Evolutionary conservation across 2,113 vertebrate genomes (phyloP), one percentile per base, ranked within the genome.

Genomic region (Nyctereutes procyonoides): DNA sequence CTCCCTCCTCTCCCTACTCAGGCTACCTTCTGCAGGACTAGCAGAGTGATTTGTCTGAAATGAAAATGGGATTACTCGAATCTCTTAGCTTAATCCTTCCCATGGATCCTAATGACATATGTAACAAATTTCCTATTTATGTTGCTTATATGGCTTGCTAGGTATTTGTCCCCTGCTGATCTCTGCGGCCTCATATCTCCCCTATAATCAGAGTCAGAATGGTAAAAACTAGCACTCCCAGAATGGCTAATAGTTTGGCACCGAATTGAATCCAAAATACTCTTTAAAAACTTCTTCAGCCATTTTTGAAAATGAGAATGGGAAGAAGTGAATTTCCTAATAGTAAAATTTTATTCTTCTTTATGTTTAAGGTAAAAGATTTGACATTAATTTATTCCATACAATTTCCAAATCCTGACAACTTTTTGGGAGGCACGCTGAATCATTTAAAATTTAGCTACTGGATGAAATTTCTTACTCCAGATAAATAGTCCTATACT

Each of bases 381-480:
- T 86, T 88, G 74, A 69, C 38, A 89, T 89, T 89, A 90, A 80
- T 88, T 93, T 96, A 92, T 95, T 95, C 26, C 73, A 85, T 65
- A 65, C 9, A 84, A 56, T 97, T 95, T 84, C 32, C 24, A 93
- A 90, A 88, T 94, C 58, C 56, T 95, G 43, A 92, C 56, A 76
- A 84, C 17, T 87, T 83, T 15, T 81, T 76, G 43, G 22, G 58
- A 90, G 73, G 17, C 20, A 88, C 3, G 79, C 35, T 65, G 43
- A 96, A 56, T 13, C 35, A 92, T 17, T 97, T 95, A 97, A 92
- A 90, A 93, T 80, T 30, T 60, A 93, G 17, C 63, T 63, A 93
- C 55, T 82, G 71, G 71, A 53, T 82, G 55, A 90, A 95, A 80
- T 88, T 87, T 88, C 30, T 91, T 80, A 96, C 88, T 77, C 15